Conservation (phyloP, 2,888 invertebrate genomes). For the Sericinus montela region DNA sequence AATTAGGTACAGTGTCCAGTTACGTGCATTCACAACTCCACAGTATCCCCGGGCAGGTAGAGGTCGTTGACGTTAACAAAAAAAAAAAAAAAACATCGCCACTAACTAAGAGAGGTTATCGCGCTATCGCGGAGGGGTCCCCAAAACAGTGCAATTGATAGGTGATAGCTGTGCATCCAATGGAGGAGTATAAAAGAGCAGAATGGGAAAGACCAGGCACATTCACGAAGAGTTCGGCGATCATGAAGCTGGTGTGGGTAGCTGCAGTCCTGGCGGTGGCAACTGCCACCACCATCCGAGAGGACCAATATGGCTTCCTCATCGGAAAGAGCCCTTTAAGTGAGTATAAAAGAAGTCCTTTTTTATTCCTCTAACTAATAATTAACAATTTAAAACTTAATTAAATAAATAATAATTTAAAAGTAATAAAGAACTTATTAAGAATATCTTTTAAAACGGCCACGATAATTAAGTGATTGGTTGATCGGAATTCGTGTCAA, state of each 20-base stretch:
- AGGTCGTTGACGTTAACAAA: too few relatives aligned
- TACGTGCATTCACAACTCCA: too few relatives aligned
- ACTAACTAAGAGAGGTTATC: conserved; percentile 10
- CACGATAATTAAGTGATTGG: too few relatives aligned
- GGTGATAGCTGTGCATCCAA: conserved; percentile 9
- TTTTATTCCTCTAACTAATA: too few relatives aligned
- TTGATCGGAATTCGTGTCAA: too few relatives aligned
- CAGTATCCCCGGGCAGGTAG: too few relatives aligned
- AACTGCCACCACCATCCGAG: conserved; percentile 52
- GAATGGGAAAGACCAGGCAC: conserved; percentile 24
- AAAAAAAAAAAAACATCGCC: neutral
- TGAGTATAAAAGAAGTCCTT: conserved; percentile 29
- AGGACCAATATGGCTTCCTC: conserved; percentile 36
- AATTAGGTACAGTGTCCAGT: too few relatives aligned
- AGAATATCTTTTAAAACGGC: too few relatives aligned
- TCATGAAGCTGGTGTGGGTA: conserved; percentile 38
- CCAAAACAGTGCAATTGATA: conserved; percentile 11
- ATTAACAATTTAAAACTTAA: too few relatives aligned
- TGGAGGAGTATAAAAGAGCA: conserved; percentile 44
- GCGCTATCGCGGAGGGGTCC: conserved; percentile 5
- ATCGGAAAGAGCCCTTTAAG: conserved; percentile 59
- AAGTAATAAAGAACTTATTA: too few relatives aligned
- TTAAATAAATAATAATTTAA: too few relatives aligned
- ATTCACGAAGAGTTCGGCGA: conserved; percentile 29
- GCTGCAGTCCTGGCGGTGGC: conserved; percentile 47